Base-by-base conservation (phyloP, 2,888 invertebrate genomes). In the Tetragonula carbonaria region DNA sequence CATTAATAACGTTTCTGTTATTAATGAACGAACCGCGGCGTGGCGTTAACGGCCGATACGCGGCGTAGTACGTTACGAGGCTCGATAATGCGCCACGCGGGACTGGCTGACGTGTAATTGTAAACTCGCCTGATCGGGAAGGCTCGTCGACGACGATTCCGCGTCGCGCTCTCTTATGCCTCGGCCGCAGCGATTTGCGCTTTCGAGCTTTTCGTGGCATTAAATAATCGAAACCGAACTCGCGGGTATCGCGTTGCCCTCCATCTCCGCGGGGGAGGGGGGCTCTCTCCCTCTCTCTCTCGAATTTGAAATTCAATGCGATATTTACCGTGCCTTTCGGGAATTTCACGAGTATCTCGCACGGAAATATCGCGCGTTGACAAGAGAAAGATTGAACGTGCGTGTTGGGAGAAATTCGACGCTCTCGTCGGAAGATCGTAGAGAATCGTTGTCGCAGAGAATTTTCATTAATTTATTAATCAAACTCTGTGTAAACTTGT, bases 1-100 rank as follows among this genome's bases (percentile, higher is more conserved):
- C 87, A 84, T 91, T 91, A 91, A 90, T 90, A 91, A 91, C 84
- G 87, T 86, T 86, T 87, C 88, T 88, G 82, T 91, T 88, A 87
- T 90, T 89, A 91, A 91, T 88, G 89, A 86, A 85, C 82, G 88
- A 66, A 85, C 88, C 80, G 71, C 70, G 66, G 74, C 53, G 81
- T 76, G 74, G 82, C 80, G 88, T 84, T 85, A 89, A 88, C 86
- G 88, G 82, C 78, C 78, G 81, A 66, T 84, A 77, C 80, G 70
- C 68, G 70, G 66, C 62, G 63, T 80, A 75, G 80, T 84, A 84
- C 78, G 86, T 90, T 84, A 82, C 63, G 70, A 78, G 75, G 72
- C 53, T 78, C 79, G 86, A 82, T 89, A 87, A 88, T 80, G 86
- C 82, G 80, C 74, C 87, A 76, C 78, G 77, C 66, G 84, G 84